Conservation (phyloP, 2,113 vertebrate species). For the Collichthys lucidus region DNA sequence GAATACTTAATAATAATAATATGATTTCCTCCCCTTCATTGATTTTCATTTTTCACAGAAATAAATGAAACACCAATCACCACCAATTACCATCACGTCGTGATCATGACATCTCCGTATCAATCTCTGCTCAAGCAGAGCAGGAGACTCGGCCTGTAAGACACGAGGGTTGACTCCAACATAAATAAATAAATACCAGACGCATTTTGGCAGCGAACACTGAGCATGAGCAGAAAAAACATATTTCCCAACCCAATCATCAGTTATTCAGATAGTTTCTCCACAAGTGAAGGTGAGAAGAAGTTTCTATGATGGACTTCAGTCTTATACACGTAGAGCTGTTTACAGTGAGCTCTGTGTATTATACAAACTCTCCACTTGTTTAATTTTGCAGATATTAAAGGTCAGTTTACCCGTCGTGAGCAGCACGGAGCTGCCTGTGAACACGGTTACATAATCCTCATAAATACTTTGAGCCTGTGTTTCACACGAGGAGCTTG, state of each 20-base stretch:
- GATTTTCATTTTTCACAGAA: too few relatives aligned
- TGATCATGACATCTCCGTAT: background rate
- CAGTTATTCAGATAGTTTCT: background rate
- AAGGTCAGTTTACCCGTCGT: conserved; percentile 8
- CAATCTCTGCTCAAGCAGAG: background rate
- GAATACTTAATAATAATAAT: too few relatives aligned
- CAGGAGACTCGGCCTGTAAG: background rate
- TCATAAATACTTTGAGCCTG: too few relatives aligned
- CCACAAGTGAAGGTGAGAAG: background rate
- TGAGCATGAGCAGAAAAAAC: background rate
- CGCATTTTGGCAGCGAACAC: background rate
- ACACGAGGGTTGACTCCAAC: background rate
- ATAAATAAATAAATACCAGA: background rate
- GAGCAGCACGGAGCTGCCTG: background rate
- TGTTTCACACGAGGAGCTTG: too few relatives aligned
- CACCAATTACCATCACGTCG: background rate
- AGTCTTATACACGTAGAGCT: background rate
- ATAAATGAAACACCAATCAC: background rate
- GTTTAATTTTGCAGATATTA: background rate
- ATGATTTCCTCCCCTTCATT: background rate
- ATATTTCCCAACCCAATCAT: too few relatives aligned
- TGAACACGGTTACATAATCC: background rate
- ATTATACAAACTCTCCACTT: background rate
- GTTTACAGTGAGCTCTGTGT: conserved; percentile 13
- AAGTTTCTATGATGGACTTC: background rate